Evolutionary conservation across 1,140 invertebrate species (phyloP).

Genomic region (Bombus balteatus): DNA sequence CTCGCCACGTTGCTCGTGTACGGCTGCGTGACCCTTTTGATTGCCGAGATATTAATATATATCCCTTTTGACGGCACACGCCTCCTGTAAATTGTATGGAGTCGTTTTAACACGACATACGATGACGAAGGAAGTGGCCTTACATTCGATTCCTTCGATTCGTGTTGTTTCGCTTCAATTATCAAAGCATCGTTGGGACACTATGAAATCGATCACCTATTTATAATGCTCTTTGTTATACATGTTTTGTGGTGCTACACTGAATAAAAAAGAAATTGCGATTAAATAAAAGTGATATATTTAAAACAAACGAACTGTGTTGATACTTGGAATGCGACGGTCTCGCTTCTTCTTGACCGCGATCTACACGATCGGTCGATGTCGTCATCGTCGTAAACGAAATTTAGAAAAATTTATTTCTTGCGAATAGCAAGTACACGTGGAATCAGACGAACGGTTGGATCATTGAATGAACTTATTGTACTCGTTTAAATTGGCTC

Average conservation of each 20-base stretch:
- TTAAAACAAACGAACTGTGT: conserved; percentile 25
- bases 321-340: background rate
- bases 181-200: background rate
- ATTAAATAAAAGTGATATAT: conserved; percentile 40
- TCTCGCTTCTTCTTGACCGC: background rate
- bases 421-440: background rate
- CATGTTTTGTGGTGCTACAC: conserved; percentile 41
- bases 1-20: background rate
- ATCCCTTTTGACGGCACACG: background rate
- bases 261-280: conserved; percentile 7
- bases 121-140: conserved; percentile 16
- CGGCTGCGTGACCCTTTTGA: conserved; percentile 23
- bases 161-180: background rate
- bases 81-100: background rate
- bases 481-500: conserved; percentile 44
- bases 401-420: background rate
- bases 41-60: conserved; percentile 40
- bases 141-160: conserved; percentile 21
- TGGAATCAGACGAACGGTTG: background rate
- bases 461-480: conserved; percentile 44
- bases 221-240: conserved; percentile 51
- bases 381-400: background rate
- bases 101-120: background rate
- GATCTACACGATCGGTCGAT: background rate
- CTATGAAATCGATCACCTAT: conserved; percentile 3